Evolutionary conservation across 2,113 vertebrate species (phyloP).

Genomic region (Diadophis punctatus): DNA sequence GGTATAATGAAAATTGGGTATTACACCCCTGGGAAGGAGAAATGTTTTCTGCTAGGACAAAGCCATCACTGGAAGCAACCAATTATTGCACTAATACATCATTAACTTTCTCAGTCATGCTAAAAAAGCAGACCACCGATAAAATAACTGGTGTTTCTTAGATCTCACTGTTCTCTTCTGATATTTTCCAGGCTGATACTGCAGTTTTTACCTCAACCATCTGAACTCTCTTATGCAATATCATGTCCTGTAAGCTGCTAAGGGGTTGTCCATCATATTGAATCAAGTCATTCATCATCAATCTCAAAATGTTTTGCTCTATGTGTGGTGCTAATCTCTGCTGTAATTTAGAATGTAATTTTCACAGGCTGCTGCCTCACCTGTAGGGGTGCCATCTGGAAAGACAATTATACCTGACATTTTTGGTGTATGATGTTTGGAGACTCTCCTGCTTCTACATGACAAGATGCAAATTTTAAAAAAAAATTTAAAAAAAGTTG

Average conservation of each 20-base stretch:
- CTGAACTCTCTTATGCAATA: constrained; percentile 10
- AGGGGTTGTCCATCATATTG: constrained; percentile 59
- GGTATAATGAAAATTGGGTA: neutral
- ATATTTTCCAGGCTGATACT: constrained; percentile 45
- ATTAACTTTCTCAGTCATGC: neutral
- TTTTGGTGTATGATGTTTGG: constrained; percentile 49
- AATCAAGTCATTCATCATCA: constrained; percentile 73
- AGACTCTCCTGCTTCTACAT: constrained; percentile 36
- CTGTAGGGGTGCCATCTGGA: constrained; percentile 78
- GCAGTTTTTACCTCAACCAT: neutral
- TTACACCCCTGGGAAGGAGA: neutral
- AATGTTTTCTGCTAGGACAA: neutral
- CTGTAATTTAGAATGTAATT: constrained; percentile 88
- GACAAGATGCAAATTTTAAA: constrained; percentile 21
- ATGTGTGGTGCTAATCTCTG: constrained; percentile 63
- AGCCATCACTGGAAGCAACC: neutral
- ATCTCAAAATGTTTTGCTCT: constrained; percentile 61
- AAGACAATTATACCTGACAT: constrained; percentile 62
- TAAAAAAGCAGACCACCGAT: neutral
- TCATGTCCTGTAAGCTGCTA: constrained; percentile 33
- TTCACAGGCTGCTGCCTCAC: constrained; percentile 89
- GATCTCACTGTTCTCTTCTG: constrained; percentile 18
- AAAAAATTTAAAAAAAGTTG: constrained; percentile 9
- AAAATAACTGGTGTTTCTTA: neutral
- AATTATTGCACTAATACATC: neutral